Evolutionary conservation across 2,797 vertebrate species (phyloP), one percentile per base, ranked within the genome.

Genomic region (Menidia menidia): DNA sequence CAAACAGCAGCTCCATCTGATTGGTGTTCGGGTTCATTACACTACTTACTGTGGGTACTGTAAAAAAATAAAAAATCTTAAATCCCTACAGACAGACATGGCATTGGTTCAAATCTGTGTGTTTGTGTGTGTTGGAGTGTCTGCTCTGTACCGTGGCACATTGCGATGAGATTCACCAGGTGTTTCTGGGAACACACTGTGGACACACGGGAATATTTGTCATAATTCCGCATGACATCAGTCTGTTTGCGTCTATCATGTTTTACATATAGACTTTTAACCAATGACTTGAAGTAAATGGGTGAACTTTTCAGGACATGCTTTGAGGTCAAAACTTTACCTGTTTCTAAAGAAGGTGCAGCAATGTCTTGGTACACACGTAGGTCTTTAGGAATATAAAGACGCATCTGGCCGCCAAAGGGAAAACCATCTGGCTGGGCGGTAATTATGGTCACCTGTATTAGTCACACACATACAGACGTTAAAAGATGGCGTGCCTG

Each of bases 81-180:
- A n/a, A 57, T 51, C 4, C 2, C 2, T 3, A 13, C 39, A 62
- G n/a, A 52, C 3, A 35, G 16, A 68, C 25, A 35, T 3, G 2
- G 0, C 9, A 56, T 3, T 25, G 44, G 1, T 9, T 41, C 64
- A 61, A 6, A 1, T 2, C 42, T 4, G 6, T 2, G 2, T 0
- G 2, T 25, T 12, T 25, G 4, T 25, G 35, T 19, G 4, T 50
- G 41, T 39, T 54, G 35, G 61, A 70, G 25, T 45, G 25, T 41
- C 16, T 57, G 4, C 18, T n/a, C 4, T 5, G 84, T 80, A 94
- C 93, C 87, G 1, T 25, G 18, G 73, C 92, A 94, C 11, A 83
- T 73, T 30, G 83, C 7, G 11, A 89, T 61, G 31, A 5, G 60
- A 31, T 51, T 48, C 43, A 45, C 64, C 64, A 44, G 62, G 53